These are phyloP conservation scores for Dromaius novaehollandiae DNA, from an alignment of 2,113 vertebrate species.

Conservation along the genomic window DNA sequence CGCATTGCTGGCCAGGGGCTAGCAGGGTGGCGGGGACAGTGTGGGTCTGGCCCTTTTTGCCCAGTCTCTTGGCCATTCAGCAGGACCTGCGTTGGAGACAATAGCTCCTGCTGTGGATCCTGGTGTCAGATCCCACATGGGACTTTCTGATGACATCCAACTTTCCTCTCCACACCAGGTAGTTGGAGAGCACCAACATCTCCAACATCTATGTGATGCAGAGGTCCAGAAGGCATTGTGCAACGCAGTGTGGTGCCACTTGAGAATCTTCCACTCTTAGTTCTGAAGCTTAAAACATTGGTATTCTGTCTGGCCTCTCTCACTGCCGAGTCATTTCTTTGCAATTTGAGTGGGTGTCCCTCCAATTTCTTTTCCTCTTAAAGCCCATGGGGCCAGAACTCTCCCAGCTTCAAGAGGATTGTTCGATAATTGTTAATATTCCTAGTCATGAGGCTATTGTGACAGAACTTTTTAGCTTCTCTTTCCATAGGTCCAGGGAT, in stretches of 20 bases:
- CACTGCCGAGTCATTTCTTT: neutral
- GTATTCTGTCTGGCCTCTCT: neutral
- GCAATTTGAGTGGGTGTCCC: neutral
- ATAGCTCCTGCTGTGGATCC: neutral
- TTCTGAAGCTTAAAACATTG: neutral
- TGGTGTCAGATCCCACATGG: accelerated
- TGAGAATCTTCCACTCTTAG: neutral
- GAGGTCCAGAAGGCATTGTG: accelerated
- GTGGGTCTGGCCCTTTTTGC: neutral
- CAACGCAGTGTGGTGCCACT: neutral
- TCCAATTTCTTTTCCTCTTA: neutral
- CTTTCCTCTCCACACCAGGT: no score
- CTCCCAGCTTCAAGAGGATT: neutral
- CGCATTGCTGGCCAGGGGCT: neutral
- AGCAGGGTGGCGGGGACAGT: accelerated
- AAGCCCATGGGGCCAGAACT: neutral
- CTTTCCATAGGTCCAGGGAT: neutral
- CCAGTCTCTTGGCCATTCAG: neutral
- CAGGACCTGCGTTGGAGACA: neutral
- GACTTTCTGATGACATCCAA: neutral
- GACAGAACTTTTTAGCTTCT: neutral
- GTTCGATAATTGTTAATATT: neutral
- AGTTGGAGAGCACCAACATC: neutral
- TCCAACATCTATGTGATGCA: neutral
- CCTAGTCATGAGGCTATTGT: neutral